These are phyloP conservation scores for Petrocephalus microphthalmus DNA, from an alignment of 2,113 vertebrate genomes.

Conservation along the genomic window DNA sequence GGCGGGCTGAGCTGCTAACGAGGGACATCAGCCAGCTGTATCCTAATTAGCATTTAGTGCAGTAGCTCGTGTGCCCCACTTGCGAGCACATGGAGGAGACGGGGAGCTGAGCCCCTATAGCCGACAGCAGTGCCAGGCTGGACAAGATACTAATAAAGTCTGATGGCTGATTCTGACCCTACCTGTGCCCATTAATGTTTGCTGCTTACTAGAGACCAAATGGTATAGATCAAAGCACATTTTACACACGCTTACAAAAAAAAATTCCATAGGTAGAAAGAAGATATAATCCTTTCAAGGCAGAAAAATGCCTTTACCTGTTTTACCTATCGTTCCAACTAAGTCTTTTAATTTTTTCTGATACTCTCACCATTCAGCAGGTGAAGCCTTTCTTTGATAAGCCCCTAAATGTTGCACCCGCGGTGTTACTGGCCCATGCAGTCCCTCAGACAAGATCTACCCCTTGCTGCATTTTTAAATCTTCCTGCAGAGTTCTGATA, in stretches of 20 bases:
- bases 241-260: slow-evolving; percentile 49
- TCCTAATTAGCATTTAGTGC: slow-evolving; percentile 26
- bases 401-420: neutral
- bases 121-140: neutral
- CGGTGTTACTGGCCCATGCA: neutral
- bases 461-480: neutral
- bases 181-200: slow-evolving; percentile 40
- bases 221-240: slow-evolving; percentile 50
- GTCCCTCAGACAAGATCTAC: neutral
- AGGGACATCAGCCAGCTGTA: slow-evolving; percentile 26
- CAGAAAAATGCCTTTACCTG: slow-evolving; percentile 34
- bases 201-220: slow-evolving; percentile 47
- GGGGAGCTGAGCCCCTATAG: neutral
- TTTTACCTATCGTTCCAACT: slow-evolving; percentile 13
- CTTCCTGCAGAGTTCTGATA: neutral
- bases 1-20: slow-evolving; percentile 24
- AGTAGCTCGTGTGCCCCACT: slow-evolving; percentile 22
- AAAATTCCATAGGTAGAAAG: slow-evolving; percentile 41
- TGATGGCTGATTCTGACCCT: slow-evolving; percentile 25
- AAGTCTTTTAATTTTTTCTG: neutral
- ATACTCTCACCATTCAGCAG: neutral
- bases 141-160: slow-evolving; percentile 30
- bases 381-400: neutral
- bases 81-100: slow-evolving; percentile 17
- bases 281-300: slow-evolving; percentile 31